phyloP scores from a whole-genome alignment of 2,113 vertebrate species.

The Toxotes chatareus region DNA sequence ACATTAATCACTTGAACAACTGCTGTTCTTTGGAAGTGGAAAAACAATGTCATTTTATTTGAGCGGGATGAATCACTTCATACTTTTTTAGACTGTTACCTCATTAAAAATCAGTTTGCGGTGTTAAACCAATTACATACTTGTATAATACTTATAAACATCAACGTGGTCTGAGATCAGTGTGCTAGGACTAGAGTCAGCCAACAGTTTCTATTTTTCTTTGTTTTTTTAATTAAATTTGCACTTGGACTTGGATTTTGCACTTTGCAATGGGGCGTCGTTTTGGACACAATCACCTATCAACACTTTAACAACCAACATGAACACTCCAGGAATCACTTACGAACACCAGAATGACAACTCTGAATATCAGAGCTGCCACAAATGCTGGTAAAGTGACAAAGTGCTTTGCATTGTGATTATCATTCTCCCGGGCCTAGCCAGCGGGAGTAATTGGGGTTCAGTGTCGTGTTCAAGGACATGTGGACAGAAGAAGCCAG shows the following conservation, averaged over 20 bases:
- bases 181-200: not conserved
- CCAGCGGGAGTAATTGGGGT: not conserved
- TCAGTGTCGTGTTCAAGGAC: not conserved
- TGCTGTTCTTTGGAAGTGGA: not conserved
- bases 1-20: constrained; percentile 41
- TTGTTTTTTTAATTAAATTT: not conserved
- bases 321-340: not conserved
- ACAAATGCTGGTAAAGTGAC: not conserved
- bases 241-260: not conserved
- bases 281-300: not conserved
- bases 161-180: not conserved
- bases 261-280: not conserved
- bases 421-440: not conserved
- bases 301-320: not conserved
- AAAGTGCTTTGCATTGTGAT: not conserved
- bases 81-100: constrained; percentile 6
- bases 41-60: constrained; percentile 23
- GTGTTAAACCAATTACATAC: not conserved
- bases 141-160: not conserved
- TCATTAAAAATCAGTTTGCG: not conserved
- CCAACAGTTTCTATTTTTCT: no score
- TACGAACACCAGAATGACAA: not conserved
- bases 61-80: constrained; percentile 30
- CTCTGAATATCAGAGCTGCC: no score
- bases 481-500: not conserved